Evolutionary conservation across 2,797 vertebrate species (phyloP), one percentile per base, ranked within the genome.

Genomic region (Fistularia tabacaria): DNA sequence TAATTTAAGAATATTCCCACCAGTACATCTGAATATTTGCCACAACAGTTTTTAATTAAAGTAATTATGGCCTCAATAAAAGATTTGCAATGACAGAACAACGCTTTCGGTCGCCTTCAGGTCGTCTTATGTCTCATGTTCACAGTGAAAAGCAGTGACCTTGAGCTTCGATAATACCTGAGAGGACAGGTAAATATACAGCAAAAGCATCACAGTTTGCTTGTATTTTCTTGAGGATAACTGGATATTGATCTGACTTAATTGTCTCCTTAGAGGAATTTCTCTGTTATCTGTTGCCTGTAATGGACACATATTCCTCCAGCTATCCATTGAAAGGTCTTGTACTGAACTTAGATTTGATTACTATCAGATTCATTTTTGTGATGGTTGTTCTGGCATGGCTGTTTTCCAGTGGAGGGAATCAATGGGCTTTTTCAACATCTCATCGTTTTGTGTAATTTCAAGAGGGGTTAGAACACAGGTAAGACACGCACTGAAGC

Each of bases 1-100:
- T 67, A 71, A 73, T 83, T 74, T 77, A 58, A 15, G 46, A 52
- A 42, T 56, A 63, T 63, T 78, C 71, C 68, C 81, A 74, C 61
- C 14, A 25, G 60, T 73, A 74, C 61, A 63, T 64, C 39, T 53
- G 39, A 3, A 25, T 25, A 25, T 25, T 25, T 25, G 25, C 25
- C 2, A 71, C 55, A 41, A 41, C 57, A 56, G 14, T 13, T 48
- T 58, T 68, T 69, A 63, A 78, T 75, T 76, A 64, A 40, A 49
- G 60, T 71, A 50, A 55, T 13, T 25, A 13, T 42, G 49, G 58
- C 55, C 13, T 66, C 48, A 45, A 45, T 36, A 6, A 14, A 44
- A 47, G 55, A 65, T 54, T 65, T 74, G 47, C 64, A 44, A 54
- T 63, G 59, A 59, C 43, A 72, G 73, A 76, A 13, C 8, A 57